These are phyloP conservation scores for Plebejus anna DNA, from an alignment of 2,888 invertebrate genomes.

Conservation along the genomic window DNA sequence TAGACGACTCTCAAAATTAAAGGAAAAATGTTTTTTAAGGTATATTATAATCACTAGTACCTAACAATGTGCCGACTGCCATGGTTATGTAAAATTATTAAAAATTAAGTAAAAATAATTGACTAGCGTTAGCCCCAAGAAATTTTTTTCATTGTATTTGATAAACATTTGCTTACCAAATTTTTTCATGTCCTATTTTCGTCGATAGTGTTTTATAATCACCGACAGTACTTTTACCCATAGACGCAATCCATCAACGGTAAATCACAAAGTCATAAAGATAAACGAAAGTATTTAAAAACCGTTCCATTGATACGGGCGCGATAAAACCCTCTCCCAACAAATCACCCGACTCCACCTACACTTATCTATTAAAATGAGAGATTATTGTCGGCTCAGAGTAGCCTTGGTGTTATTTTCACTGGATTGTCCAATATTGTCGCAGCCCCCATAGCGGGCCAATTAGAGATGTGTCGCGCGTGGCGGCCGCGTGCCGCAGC, in stretches of 20 bases:
- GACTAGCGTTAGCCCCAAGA: neutral
- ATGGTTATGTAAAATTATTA: neutral
- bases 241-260: neutral
- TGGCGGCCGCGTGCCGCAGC: conserved; percentile 63
- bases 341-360: conserved; percentile 74
- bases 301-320: conserved; percentile 15
- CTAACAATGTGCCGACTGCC: too few species aligned
- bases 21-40: conserved; percentile 1
- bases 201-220: neutral
- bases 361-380: conserved; percentile 78
- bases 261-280: conserved; percentile 24
- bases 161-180: too few species aligned
- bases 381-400: conserved; percentile 72
- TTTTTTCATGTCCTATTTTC: too few species aligned
- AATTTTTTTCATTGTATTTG: too few species aligned
- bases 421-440: conserved; percentile 78
- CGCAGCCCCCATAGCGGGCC: conserved; percentile 72
- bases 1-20: conserved; percentile 11
- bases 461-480: conserved; percentile 76
- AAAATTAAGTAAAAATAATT: neutral
- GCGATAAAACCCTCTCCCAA: conserved; percentile 46
- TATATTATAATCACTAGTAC: neutral
- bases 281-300: conserved; percentile 28
- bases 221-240: neutral
- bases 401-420: conserved; percentile 75